A percentile compares a stretch with the other conserved stretches of the same genome.
These are phyloP conservation scores for Tachina grossa DNA, from an alignment of 2,888 invertebrate genomes.

Conservation along the genomic window DNA sequence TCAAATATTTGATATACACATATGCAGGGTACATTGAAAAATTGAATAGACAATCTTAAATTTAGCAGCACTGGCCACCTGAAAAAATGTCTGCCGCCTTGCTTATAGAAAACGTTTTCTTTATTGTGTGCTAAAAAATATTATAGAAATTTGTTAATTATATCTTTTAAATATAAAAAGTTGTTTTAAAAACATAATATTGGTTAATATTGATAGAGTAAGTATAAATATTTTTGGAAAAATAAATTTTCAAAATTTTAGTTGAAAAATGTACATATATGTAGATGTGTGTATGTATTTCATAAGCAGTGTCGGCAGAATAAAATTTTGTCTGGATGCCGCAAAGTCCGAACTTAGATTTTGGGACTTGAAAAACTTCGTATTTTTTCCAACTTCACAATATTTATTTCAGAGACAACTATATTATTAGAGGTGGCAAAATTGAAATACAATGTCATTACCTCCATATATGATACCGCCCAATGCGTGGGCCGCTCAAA, in stretches of 20 bases:
- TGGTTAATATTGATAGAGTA: conserved; percentile 27
- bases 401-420: conserved; percentile 20
- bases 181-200: conserved; percentile 41
- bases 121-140: conserved; percentile 45
- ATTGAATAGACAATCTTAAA: not conserved
- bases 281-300: not conserved
- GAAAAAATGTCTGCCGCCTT: conserved; percentile 70
- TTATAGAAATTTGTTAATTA: conserved; percentile 44
- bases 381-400: not conserved
- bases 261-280: conserved; percentile 41
- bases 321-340: conserved; percentile 43
- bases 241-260: conserved; percentile 13
- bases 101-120: conserved; percentile 71
- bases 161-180: conserved; percentile 22
- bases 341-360: conserved; percentile 28
- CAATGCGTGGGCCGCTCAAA: conserved; percentile 93
- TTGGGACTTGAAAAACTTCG: not conserved
- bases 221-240: conserved; percentile 51
- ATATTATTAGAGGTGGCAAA: conserved; percentile 23
- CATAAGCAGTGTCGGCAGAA: conserved; percentile 42
- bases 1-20: not conserved
- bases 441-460: conserved; percentile 78
- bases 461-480: conserved; percentile 83
- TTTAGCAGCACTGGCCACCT: not conserved
- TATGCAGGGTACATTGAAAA: not conserved